phyloP scores from a whole-genome alignment of 1,140 invertebrate species.

The Trichonephila clavipes region DNA sequence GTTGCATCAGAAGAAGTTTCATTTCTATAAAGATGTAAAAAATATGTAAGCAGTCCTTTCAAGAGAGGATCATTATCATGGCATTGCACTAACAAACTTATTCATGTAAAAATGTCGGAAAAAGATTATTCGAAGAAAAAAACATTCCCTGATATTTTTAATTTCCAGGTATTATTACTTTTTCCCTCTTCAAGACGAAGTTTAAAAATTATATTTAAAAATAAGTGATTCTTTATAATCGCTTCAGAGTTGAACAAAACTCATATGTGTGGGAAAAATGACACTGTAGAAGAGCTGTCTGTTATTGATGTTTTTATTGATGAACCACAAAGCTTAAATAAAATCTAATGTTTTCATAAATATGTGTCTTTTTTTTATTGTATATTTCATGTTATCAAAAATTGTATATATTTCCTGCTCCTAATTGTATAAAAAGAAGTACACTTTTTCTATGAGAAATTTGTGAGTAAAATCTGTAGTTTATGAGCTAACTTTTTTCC shows the following conservation, averaged over 20 bases:
- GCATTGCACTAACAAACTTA: slow-evolving; percentile 44
- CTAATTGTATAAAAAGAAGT: too few species aligned
- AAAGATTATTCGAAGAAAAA: not conserved
- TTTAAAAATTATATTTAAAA: slow-evolving; percentile 12
- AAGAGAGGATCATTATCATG: slow-evolving; percentile 39
- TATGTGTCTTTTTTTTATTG: not conserved
- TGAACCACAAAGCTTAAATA: slow-evolving; percentile 76
- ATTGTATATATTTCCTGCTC: too few species aligned
- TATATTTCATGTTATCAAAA: not conserved
- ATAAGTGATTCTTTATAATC: slow-evolving; percentile 72
- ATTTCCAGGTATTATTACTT: slow-evolving; percentile 34
- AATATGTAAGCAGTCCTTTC: slow-evolving; percentile 3
- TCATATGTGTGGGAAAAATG: slow-evolving; percentile 47
- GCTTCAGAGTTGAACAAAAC: slow-evolving; percentile 74
- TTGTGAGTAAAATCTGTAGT: too few species aligned
- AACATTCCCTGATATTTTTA: slow-evolving; percentile 42
- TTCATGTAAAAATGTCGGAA: slow-evolving; percentile 36
- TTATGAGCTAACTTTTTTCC: too few species aligned
- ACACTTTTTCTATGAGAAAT: too few species aligned
- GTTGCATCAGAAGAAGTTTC: slow-evolving; percentile 39
- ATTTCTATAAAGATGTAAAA: slow-evolving; percentile 39
- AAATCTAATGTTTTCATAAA: slow-evolving; percentile 76
- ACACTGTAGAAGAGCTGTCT: slow-evolving; percentile 76
- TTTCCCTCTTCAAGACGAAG: slow-evolving; percentile 37
- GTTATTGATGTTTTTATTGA: slow-evolving; percentile 77